A percentile compares a stretch with the other conserved stretches of the same genome.
Conservation (phyloP, 1,140 invertebrate species). For the Globodera rostochiensis region DNA sequence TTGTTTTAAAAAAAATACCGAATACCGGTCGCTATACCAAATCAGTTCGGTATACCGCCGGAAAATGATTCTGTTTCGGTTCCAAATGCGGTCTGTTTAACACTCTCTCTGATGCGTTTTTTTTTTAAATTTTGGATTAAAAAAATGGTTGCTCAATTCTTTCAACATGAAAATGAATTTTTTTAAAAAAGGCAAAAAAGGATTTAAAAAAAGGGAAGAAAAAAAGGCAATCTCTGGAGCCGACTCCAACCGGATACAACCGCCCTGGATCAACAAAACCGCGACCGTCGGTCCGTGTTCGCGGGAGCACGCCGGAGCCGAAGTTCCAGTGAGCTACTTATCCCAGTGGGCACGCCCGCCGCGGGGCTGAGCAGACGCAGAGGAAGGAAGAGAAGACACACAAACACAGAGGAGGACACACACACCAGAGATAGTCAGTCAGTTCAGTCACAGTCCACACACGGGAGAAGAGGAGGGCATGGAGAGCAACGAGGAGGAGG, state of each 20-base stretch:
- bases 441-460: background rate
- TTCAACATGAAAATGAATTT: no score
- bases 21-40: no score
- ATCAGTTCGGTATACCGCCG: no score
- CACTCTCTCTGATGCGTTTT: no score
- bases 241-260: background rate
- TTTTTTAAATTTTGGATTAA: no score
- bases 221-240: background rate
- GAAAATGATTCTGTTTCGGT: no score
- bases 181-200: background rate
- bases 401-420: background rate
- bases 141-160: no score
- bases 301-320: background rate
- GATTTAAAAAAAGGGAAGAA: background rate
- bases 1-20: no score
- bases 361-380: background rate
- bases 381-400: background rate
- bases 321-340: background rate
- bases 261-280: background rate
- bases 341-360: background rate
- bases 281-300: background rate
- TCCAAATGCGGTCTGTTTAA: no score
- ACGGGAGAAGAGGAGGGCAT: background rate
- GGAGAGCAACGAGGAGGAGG: background rate
- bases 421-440: background rate